Percentiles rank a stretch among this genome's conserved stretches.
phyloP scores from a whole-genome alignment of 1,140 invertebrate species.

The Daktulosphaira vitifoliae region DNA sequence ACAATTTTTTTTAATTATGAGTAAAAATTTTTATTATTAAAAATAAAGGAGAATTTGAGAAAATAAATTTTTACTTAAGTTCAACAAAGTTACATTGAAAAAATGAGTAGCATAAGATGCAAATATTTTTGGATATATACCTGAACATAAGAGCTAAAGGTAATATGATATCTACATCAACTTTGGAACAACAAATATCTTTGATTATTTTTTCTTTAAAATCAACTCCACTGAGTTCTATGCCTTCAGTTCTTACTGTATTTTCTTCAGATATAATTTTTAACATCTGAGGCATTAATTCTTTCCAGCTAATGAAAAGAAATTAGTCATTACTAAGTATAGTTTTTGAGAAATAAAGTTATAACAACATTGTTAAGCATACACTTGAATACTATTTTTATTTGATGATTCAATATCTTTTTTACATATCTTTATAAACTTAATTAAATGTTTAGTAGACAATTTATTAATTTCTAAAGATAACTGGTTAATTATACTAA shows the following conservation, averaged over 20 bases:
- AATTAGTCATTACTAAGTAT: neutral
- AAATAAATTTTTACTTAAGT: no score
- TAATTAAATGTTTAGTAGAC: conserved; percentile 5
- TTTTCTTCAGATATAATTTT: conserved; percentile 45
- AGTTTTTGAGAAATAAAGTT: no score
- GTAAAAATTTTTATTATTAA: no score
- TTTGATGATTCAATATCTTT: conserved; percentile 18
- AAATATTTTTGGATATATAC: no score
- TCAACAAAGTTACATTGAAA: no score
- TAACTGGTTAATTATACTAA: conserved; percentile 12
- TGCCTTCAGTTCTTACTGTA: conserved; percentile 42
- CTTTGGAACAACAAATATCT: conserved; percentile 43
- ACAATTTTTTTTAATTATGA: no score
- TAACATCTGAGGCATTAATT: conserved; percentile 45
- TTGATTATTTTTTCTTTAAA: conserved; percentile 46
- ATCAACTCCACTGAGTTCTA: conserved; percentile 43
- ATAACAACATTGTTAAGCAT: no score
- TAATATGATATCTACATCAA: conserved; percentile 43
- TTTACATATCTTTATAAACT: conserved; percentile 31
- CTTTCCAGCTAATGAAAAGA: conserved; percentile 45
- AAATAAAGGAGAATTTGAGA: no score
- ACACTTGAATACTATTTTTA: conserved; percentile 14
- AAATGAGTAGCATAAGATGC: no score
- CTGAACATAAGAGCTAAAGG: conserved; percentile 47
- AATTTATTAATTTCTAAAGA: conserved; percentile 25